Base-by-base conservation (phyloP, 2,888 invertebrate species). In the Phragmatobia fuliginosa region DNA sequence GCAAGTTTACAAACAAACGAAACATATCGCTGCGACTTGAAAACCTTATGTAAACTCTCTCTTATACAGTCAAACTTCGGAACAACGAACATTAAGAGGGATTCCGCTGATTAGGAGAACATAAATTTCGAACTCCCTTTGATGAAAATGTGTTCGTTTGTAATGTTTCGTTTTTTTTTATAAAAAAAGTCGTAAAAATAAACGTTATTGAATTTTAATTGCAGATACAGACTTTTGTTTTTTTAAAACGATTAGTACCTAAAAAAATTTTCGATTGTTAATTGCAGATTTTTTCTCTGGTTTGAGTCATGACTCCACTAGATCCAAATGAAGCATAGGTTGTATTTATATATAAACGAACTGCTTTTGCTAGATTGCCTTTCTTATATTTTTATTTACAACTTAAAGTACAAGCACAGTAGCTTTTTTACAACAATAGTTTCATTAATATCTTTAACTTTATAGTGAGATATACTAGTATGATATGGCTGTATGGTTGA, bases 41-140 rank as follows among this genome's bases (percentile, higher is more conserved):
- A 3, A 18, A 28, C 25, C 66, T 5, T 33, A 64, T 75, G 71
- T 74, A 70, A 31, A 62, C 31, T 36, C 68, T 67, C 70, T 73
- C 32, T 81, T 38, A 76, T 41, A 70, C 62, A 65, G 58, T 38
- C 73, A 70, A 79, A 78, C 73, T 84, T 81, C 60, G 71, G 74
- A 75, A 76, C 76, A 68, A 64, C 66, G 56, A 33, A 31, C 81
- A 84, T 80, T 88, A 89, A 87, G 82, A 66, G 68, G 78, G 83
- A 85, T 87, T 86, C 85, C 86, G 89, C 84, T 87, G 89, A 91
- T 91, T 92, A 89, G 87, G 84, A 80, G 84, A 87, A 85, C 83
- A 88, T 90, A 88, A 88, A 89, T 90, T 87, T 81, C 67, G 73
- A 78, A 74, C 69, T 76, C 76, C 68, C 80, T 83, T 80, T 85